Conservation (phyloP, 2,888 invertebrate species). For the Iselma pallidipennis region DNA sequence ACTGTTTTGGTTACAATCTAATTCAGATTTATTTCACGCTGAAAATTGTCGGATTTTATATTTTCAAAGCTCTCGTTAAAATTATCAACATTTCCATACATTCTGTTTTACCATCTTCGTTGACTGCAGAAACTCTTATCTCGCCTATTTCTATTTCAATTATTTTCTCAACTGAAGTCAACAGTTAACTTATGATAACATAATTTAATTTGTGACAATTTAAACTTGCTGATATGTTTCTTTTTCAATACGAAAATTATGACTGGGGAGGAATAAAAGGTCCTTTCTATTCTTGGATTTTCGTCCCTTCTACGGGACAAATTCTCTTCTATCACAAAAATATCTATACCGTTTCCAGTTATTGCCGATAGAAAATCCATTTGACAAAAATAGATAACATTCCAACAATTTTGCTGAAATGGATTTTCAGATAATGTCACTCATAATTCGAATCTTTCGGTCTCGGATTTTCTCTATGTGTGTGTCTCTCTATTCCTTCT, state of each 20-base stretch:
- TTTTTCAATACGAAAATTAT: no score
- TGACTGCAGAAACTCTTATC: background rate
- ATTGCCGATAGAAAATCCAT: background rate
- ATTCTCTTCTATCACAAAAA: no score
- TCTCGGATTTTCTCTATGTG: background rate
- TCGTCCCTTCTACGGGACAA: no score
- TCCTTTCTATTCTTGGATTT: no score
- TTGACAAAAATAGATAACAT: background rate
- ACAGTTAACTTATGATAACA: no score
- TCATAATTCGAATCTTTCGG: background rate
- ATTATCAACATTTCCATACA: background rate
- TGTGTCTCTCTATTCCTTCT: background rate
- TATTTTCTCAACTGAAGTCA: background rate
- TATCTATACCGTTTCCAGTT: background rate
- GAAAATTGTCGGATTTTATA: background rate
- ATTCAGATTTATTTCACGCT: background rate
- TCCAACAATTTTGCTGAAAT: background rate
- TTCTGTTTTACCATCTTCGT: background rate
- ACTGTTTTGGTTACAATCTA: background rate
- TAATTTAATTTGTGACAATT: background rate
- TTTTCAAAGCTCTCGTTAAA: background rate
- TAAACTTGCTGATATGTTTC: background rate
- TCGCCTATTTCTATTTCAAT: background rate
- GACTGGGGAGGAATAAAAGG: no score
- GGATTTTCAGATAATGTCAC: background rate